Evolutionary conservation across 2,888 invertebrate species (phyloP).

Genomic region (Ichneumoninae sp.): DNA sequence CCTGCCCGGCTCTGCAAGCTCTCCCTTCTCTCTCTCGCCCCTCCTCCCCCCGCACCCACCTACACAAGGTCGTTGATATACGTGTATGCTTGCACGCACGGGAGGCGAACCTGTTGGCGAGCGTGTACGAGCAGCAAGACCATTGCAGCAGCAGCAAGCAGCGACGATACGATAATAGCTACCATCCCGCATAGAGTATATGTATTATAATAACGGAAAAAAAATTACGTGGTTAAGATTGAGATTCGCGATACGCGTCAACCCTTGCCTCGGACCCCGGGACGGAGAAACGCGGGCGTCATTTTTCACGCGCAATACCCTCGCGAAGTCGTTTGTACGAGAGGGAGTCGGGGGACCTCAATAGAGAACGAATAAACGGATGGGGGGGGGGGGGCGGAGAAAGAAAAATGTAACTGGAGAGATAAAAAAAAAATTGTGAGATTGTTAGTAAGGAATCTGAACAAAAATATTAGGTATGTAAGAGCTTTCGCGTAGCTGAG

Average conservation of each 20-base stretch:
- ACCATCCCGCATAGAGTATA: conserved; percentile 28
- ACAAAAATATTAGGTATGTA: background rate
- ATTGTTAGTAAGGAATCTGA: background rate
- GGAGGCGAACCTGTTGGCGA: conserved; percentile 67
- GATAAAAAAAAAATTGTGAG: background rate
- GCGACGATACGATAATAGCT: conserved; percentile 65
- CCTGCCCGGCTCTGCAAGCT: conserved; percentile 32
- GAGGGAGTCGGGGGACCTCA: conserved; percentile 69
- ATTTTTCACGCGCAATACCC: conserved; percentile 75
- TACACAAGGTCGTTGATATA: background rate
- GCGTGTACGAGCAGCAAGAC: conserved; percentile 54
- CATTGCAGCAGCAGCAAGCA: conserved; percentile 40
- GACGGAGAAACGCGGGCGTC: conserved; percentile 74
- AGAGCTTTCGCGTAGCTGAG: background rate
- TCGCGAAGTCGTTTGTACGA: conserved; percentile 59
- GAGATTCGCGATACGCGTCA: conserved; percentile 73
- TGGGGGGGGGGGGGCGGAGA: background rate
- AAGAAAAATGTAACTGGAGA: background rate
- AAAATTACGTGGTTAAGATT: conserved; percentile 67
- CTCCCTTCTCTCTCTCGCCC: conserved; percentile 3
- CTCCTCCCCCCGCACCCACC: background rate
- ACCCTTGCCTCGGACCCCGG: conserved; percentile 25
- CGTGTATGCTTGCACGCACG: conserved; percentile 11
- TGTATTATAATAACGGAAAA: conserved; percentile 56
- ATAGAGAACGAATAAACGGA: conserved; percentile 38